Percentiles rank a stretch among this genome's conserved stretches.
Evolutionary conservation across 2,888 invertebrate genomes (phyloP).

Genomic region (Abrostola tripartita): DNA sequence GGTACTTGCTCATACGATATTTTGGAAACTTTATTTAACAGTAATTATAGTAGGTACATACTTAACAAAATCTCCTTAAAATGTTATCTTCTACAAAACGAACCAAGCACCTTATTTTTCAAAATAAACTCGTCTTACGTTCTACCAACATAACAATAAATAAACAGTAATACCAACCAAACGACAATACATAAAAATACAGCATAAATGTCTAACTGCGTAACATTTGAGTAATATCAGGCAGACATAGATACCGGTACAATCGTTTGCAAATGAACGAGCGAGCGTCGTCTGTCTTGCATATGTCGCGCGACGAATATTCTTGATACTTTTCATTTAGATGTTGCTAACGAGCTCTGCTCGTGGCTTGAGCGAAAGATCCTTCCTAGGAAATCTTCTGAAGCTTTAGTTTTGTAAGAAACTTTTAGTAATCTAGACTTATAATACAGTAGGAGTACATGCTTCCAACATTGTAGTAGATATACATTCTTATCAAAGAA

Average conservation of each 20-base stretch:
- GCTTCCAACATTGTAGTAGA: no score
- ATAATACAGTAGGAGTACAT: no score
- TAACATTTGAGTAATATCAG: constrained; percentile 49
- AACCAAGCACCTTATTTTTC: no score
- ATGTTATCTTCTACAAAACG: no score
- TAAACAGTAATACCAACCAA: constrained; percentile 31
- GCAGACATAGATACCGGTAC: constrained; percentile 64
- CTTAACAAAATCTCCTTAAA: no score
- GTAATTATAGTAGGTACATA: no score
- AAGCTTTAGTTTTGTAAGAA: neutral
- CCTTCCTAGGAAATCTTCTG: neutral
- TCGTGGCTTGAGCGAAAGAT: neutral
- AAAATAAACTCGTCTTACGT: no score
- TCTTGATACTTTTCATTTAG: constrained; percentile 69
- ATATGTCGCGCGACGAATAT: constrained; percentile 68
- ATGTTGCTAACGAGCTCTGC: no score
- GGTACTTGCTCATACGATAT: no score
- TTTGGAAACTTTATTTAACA: no score
- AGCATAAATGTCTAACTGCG: constrained; percentile 44
- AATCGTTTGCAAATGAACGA: constrained; percentile 83
- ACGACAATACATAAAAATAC: constrained; percentile 45
- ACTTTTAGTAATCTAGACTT: no score
- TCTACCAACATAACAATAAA: constrained; percentile 25
- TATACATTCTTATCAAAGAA: no score
- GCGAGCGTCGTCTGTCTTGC: constrained; percentile 75